A percentile compares a stretch with the other conserved stretches of the same genome.
These are phyloP conservation scores for Drosophila suboccidentalis DNA, from an alignment of 2,888 invertebrate species.

Conservation along the genomic window DNA sequence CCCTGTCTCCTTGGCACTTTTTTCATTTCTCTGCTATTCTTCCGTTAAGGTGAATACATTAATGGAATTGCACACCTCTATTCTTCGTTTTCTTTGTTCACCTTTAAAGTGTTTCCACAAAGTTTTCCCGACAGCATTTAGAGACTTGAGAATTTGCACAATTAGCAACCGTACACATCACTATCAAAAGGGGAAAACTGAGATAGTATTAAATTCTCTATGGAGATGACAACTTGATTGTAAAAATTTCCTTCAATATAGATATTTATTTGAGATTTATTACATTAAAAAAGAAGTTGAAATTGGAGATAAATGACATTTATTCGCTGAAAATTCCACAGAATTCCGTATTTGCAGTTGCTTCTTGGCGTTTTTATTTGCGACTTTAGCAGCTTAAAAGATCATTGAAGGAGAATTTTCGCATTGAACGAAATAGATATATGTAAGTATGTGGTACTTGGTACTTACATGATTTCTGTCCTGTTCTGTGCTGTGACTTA, in stretches of 20 bases:
- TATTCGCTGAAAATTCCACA: conserved; percentile 3
- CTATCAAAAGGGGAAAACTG: not conserved
- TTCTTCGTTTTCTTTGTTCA: conserved; percentile 3
- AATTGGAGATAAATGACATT: conserved; percentile 18
- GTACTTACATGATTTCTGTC: conserved; percentile 8
- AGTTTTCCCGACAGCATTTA: not conserved
- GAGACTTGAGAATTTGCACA: conserved; percentile 1
- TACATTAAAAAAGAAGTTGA: too few relatives aligned
- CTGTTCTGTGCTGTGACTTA: conserved; percentile 18
- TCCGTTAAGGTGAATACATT: conserved; percentile 35
- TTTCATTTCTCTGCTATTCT: not conserved
- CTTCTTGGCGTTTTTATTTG: conserved; percentile 13
- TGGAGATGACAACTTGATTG: not conserved
- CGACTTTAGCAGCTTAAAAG: conserved; percentile 9
- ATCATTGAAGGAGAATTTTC: conserved; percentile 4
- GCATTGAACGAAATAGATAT: not conserved
- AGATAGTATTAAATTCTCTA: not conserved
- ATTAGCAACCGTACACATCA: conserved; percentile 13
- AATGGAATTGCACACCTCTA: conserved; percentile 52
- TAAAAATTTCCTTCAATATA: not conserved
- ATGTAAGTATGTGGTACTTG: not conserved
- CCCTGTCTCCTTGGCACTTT: conserved; percentile 11
- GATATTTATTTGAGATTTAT: conserved; percentile 7
- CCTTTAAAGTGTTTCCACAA: conserved; percentile 4
- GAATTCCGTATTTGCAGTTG: conserved; percentile 1